Percentiles rank a stretch among this genome's conserved stretches.
phyloP scores from a whole-genome alignment of 2,113 vertebrate species.

The Geococcyx californianus region DNA sequence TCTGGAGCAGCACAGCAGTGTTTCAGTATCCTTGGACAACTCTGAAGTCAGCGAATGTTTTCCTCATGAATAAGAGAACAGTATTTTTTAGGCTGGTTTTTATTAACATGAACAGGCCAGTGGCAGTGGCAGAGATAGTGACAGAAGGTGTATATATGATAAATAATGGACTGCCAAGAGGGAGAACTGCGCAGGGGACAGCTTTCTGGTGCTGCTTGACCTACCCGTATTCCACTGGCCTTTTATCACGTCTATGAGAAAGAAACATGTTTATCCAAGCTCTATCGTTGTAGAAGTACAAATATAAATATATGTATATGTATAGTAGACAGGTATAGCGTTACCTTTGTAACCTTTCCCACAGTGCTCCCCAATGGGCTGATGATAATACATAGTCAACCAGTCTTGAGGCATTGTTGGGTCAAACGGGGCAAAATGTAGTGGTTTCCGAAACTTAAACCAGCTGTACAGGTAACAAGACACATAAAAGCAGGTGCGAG shows the following conservation, averaged over 20 bases:
- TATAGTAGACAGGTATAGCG: too few relatives aligned
- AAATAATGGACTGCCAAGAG: slow-evolving; percentile 19
- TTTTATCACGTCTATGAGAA: slow-evolving; percentile 21
- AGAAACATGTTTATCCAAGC: too few relatives aligned
- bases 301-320: too few relatives aligned
- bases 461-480: neutral
- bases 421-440: neutral
- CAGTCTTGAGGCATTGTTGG: neutral
- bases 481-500: neutral
- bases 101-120: neutral
- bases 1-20: neutral
- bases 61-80: neutral
- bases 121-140: slow-evolving; percentile 3
- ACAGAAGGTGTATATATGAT: neutral
- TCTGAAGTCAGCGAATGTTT: neutral
- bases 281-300: too few relatives aligned
- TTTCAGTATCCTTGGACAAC: neutral
- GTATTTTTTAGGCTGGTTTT: slow-evolving; percentile 1
- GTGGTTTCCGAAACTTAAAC: neutral
- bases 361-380: neutral
- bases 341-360: neutral
- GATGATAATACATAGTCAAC: neutral
- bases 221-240: neutral
- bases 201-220: neutral
- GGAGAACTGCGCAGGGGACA: slow-evolving; percentile 13